Percentiles rank a stretch among this genome's conserved stretches.
phyloP scores from a whole-genome alignment of 1,140 invertebrate species.

The Dendroctonus ponderosae region DNA sequence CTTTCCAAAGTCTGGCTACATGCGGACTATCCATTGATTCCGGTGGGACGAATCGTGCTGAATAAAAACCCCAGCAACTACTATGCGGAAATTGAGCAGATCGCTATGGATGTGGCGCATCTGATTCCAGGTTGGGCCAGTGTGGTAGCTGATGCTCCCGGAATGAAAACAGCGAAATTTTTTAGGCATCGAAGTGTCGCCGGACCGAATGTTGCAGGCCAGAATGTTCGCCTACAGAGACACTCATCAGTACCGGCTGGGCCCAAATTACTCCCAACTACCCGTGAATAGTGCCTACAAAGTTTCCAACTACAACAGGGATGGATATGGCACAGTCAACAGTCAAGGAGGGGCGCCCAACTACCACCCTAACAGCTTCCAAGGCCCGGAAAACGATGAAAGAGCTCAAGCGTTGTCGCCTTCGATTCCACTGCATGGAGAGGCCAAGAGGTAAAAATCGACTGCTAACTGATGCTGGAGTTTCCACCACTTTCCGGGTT shows the following conservation, averaged over 20 bases:
- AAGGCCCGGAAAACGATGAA: conserved; percentile 67
- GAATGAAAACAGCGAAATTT: not conserved
- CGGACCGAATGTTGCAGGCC: conserved; percentile 87
- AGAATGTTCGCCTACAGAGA: conserved; percentile 86
- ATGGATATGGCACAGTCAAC: conserved; percentile 71
- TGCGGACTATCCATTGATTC: conserved; percentile 76
- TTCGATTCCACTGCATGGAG: conserved; percentile 56
- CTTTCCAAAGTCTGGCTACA: conserved; percentile 78
- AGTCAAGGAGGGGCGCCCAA: conserved; percentile 83
- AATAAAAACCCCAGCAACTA: conserved; percentile 84
- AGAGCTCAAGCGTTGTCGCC: conserved; percentile 58
- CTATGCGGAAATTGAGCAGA: conserved; percentile 85
- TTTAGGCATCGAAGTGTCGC: conserved; percentile 73
- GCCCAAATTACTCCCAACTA: conserved; percentile 82
- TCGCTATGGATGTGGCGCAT: conserved; percentile 83
- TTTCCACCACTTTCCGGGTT: not conserved
- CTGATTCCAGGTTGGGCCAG: conserved; percentile 62
- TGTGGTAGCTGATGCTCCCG: not conserved
- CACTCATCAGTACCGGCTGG: conserved; percentile 84
- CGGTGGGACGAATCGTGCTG: conserved; percentile 79
- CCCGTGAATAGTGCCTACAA: conserved; percentile 83
- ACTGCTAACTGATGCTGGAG: not conserved
- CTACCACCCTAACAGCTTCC: conserved; percentile 95
- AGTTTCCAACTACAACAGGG: conserved; percentile 74
- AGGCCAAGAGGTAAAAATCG: conserved; percentile 59